Evolutionary conservation across 2,797 vertebrate genomes (phyloP).

Genomic region (Botia kubotai): DNA sequence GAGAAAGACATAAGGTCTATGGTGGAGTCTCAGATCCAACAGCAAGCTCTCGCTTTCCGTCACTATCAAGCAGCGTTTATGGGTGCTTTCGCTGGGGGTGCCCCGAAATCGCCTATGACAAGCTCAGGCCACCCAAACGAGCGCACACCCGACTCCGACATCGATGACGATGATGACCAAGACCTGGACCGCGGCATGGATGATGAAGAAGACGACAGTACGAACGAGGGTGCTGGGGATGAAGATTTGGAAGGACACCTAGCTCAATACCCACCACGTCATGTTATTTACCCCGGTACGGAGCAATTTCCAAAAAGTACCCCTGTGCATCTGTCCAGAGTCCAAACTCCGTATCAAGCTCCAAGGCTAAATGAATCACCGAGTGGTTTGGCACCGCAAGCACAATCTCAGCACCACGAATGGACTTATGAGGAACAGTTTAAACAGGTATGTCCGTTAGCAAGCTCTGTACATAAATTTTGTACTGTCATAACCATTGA

Average conservation of each 20-base stretch:
- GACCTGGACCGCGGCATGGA: constrained; percentile 61
- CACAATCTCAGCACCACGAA: constrained; percentile 83
- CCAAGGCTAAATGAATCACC: constrained; percentile 69
- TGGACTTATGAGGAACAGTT: constrained; percentile 97
- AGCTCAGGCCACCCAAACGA: constrained; percentile 51
- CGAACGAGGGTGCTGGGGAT: constrained; percentile 64
- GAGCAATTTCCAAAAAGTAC: constrained; percentile 67
- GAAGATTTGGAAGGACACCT: constrained; percentile 70
- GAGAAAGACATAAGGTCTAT: constrained; percentile 72
- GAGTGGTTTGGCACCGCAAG: constrained; percentile 59
- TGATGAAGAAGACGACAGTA: constrained; percentile 65
- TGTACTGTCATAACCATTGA: constrained; percentile 8
- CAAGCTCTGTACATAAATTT: not conserved
- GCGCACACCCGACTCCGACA: constrained; percentile 61
- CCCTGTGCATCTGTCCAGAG: constrained; percentile 59
- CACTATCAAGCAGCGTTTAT: constrained; percentile 78
- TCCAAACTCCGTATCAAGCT: constrained; percentile 64
- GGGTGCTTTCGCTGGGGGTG: constrained; percentile 68
- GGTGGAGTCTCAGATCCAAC: constrained; percentile 77
- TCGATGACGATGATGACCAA: constrained; percentile 58
- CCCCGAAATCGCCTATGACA: constrained; percentile 46
- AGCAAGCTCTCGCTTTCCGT: constrained; percentile 77
- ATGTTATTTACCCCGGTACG: constrained; percentile 59
- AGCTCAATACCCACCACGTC: constrained; percentile 61
- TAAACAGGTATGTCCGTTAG: constrained; percentile 84